These are phyloP conservation scores for Gnathonemus echidnorhynchus DNA, from an alignment of 2,113 vertebrate species.

Conservation along the genomic window DNA sequence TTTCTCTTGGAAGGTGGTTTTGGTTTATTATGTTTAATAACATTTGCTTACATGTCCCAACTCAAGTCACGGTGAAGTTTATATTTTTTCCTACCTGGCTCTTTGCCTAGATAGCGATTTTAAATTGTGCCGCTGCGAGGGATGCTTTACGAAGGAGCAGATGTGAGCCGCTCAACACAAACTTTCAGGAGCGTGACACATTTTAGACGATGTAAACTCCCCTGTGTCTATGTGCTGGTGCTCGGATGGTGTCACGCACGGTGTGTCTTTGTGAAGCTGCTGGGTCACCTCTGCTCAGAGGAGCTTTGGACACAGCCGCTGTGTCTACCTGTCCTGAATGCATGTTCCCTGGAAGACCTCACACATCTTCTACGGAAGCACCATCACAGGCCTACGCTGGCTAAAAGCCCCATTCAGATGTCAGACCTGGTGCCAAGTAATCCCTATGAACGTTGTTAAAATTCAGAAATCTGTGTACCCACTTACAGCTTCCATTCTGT, in stretches of 20 bases:
- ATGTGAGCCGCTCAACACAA: conserved; percentile 31
- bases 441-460: conserved; percentile 22
- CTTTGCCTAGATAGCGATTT: conserved; percentile 18
- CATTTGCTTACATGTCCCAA: conserved; percentile 20
- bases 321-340: neutral
- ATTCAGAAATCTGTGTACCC: neutral
- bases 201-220: conserved; percentile 44
- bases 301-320: neutral
- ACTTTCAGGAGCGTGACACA: conserved; percentile 33
- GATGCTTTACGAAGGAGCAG: conserved; percentile 21
- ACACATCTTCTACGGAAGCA: conserved; percentile 17
- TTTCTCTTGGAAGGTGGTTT: conserved; percentile 10
- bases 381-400: conserved; percentile 29
- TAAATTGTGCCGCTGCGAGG: conserved; percentile 14
- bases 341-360: neutral
- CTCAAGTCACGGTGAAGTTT: conserved; percentile 11
- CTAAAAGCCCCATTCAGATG: conserved; percentile 28
- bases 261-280: no score
- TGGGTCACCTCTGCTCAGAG: neutral
- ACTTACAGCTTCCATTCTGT: neutral
- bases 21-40: conserved; percentile 24
- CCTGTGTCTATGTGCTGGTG: conserved; percentile 29
- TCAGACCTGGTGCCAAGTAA: conserved; percentile 29
- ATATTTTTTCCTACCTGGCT: conserved; percentile 18
- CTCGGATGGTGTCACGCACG: neutral